Evolutionary conservation across 92 coral and sea anemone species (phyloP).

Genomic region (Heliopora coerulea): DNA sequence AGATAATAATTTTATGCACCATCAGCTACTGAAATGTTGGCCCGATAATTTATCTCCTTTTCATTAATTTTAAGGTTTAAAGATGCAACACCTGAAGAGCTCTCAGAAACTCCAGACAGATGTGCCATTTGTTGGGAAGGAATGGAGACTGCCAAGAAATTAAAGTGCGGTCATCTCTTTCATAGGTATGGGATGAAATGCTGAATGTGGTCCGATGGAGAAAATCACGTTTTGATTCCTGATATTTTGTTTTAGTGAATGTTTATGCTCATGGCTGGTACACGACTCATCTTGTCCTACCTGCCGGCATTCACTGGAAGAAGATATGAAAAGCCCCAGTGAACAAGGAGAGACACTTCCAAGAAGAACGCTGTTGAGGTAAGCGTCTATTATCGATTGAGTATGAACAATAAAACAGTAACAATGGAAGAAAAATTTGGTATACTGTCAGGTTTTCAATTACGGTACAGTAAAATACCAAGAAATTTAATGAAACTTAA

Average conservation of each 20-base stretch:
- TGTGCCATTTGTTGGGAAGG: slow-evolving; percentile 99
- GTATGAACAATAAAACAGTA: no score
- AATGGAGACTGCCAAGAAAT: slow-evolving; percentile 81
- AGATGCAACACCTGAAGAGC: slow-evolving; percentile 78
- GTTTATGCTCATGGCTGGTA: slow-evolving; percentile 94
- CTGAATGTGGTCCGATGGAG: neutral
- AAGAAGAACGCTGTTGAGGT: slow-evolving; percentile 52
- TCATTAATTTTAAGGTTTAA: slow-evolving; percentile 64
- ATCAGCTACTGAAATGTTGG: no score
- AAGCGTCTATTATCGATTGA: no score
- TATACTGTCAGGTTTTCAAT: neutral
- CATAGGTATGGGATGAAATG: slow-evolving; percentile 63
- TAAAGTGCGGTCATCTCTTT: slow-evolving; percentile 92
- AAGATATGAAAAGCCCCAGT: slow-evolving; percentile 81
- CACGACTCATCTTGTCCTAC: slow-evolving; percentile 98
- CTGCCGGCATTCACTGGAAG: slow-evolving; percentile 94
- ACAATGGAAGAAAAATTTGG: no score
- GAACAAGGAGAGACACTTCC: slow-evolving; percentile 68
- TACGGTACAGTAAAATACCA: neutral
- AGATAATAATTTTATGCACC: no score
- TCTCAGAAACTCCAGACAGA: slow-evolving; percentile 65
- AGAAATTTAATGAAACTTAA: neutral
- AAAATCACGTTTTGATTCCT: neutral
- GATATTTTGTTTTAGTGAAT: slow-evolving; percentile 51
- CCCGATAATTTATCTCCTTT: neutral